Percentiles rank a stretch among this genome's conserved stretches.
Evolutionary conservation across 2,888 invertebrate species (phyloP).

Genomic region (Thymelicus acteon): DNA sequence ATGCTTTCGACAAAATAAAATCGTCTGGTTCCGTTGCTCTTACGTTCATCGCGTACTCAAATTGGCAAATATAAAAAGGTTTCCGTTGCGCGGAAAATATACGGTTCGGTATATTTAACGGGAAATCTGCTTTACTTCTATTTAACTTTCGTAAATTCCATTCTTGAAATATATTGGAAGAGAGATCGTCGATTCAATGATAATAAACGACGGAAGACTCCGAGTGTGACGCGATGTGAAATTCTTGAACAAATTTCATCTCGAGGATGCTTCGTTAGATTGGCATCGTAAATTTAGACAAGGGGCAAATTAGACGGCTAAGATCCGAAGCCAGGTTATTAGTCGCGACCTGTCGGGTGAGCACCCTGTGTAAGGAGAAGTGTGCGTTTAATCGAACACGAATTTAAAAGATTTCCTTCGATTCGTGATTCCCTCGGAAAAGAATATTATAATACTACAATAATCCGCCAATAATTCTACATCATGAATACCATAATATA

Average conservation of each 20-base stretch:
- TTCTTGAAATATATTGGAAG: too few species aligned
- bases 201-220: not conserved
- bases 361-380: not conserved
- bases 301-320: slow-evolving; percentile 58
- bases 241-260: slow-evolving; percentile 48
- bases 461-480: too few species aligned
- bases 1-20: too few species aligned
- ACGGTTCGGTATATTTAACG: too few species aligned
- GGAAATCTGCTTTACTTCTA: too few species aligned
- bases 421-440: not conserved
- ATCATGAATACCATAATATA: too few species aligned
- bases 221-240: slow-evolving; percentile 40
- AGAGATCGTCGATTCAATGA: not conserved
- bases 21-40: too few species aligned
- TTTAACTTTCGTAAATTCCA: too few species aligned
- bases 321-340: slow-evolving; percentile 52
- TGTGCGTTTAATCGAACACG: slow-evolving; percentile 20
- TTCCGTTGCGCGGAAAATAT: too few species aligned
- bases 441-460: too few species aligned
- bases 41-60: too few species aligned
- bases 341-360: slow-evolving; percentile 40
- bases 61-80: too few species aligned
- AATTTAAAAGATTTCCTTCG: not conserved
- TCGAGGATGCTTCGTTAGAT: slow-evolving; percentile 56
- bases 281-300: slow-evolving; percentile 61